Conservation (phyloP, 2,113 vertebrate genomes). For the Porphyrio hochstetteri region DNA sequence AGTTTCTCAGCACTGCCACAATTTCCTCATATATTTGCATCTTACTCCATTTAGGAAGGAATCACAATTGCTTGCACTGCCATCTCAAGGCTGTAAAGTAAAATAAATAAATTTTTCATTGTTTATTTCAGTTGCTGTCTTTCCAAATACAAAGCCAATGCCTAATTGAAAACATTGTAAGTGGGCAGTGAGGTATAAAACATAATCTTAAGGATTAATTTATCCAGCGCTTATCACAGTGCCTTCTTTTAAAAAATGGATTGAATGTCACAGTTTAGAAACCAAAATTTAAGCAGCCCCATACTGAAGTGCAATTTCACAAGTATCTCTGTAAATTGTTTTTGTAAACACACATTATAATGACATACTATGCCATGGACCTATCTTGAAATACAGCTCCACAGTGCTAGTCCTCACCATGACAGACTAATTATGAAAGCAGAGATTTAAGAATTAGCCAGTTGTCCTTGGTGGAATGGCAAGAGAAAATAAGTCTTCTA, state of each 20-base stretch:
- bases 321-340: neutral
- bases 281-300: neutral
- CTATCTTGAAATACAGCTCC: neutral
- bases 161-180: neutral
- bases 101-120: neutral
- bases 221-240: neutral
- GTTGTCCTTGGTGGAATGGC: neutral
- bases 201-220: neutral
- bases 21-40: neutral
- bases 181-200: neutral
- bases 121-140: neutral
- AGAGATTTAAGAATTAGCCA: constrained; percentile 3
- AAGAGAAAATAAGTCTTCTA: neutral
- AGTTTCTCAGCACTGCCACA: neutral
- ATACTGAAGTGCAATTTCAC: neutral
- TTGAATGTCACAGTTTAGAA: neutral
- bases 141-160: neutral
- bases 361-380: neutral
- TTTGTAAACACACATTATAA: neutral
- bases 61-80: neutral
- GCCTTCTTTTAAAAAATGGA: neutral
- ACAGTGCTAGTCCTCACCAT: neutral
- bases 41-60: neutral
- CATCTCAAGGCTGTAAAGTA: constrained; percentile 16
- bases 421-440: constrained; percentile 51